Base-by-base conservation (phyloP, 2,888 invertebrate genomes). In the Leucania comma region DNA sequence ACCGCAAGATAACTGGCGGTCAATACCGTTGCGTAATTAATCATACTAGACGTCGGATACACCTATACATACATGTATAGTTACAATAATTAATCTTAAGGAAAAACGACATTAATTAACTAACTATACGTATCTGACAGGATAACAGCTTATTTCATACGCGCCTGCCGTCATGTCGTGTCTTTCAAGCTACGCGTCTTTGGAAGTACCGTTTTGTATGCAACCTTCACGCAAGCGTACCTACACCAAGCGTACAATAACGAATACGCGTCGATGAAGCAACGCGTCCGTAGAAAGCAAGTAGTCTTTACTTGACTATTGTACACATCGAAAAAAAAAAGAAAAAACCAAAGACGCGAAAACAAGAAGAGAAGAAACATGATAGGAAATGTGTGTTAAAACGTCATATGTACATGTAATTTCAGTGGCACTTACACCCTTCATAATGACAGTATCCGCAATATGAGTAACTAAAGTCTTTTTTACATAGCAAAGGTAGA, bases 41-140 rank as follows among this genome's bases (percentile, higher is more conserved):
- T 53, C 32, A 35, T 53, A 20, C 32, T 3, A 22, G 14, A 32
- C 17, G 22, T 48, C 12, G 14, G 10, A 17, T 17, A 32, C 17
- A 53, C 4, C 12, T 35, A 26, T 24, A 38, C 35, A n/a, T n/a
- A n/a, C n/a, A n/a, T n/a, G n/a, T n/a, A 63, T 35, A 56, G 35
- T 35, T 20, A 50, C 24, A 62, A 24, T 56, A 56, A 56, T 24
- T 59, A 32, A 38, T 60, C 61, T 46, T 65, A 42, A 65, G 61
- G 64, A 65, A 65, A 59, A 58, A 32, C 14, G 9, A 56, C 56
- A 14, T 64, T n/a, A n/a, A n/a, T n/a, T n/a, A n/a, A n/a, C n/a
- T 20, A n/a, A 22, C 29, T 3, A 38, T 9, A 46, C 24, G 2
- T 42, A 46, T 59, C 60, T 20, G 0, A 5, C 9, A 12, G 60